Evolutionary conservation across 2,113 vertebrate genomes (phyloP).

Genomic region (Epinephelus cyanopodus): DNA sequence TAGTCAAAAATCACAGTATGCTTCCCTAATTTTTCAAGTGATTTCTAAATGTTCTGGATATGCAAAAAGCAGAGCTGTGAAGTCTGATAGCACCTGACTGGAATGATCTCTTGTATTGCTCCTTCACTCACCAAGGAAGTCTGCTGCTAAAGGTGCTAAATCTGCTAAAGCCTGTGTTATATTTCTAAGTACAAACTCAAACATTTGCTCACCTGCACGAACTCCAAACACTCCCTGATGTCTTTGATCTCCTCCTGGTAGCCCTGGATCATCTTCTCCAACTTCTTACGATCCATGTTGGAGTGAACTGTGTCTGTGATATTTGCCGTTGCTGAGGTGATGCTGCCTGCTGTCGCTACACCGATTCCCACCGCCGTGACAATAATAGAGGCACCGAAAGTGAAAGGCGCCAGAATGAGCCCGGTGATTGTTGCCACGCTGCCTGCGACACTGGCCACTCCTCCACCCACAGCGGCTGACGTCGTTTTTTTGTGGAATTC

Average conservation of each 20-base stretch:
- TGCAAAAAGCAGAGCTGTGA: no score
- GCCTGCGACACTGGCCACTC: constrained; percentile 82
- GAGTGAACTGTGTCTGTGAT: constrained; percentile 84
- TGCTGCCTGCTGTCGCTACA: constrained; percentile 84
- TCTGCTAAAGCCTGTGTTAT: no score
- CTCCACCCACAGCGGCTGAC: constrained; percentile 77
- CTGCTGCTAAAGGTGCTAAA: no score
- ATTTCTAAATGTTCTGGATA: no score
- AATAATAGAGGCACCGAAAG: constrained; percentile 81
- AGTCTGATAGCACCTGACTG: no score
- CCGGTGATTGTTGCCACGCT: constrained; percentile 84
- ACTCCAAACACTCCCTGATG: constrained; percentile 79
- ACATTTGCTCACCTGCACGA: constrained; percentile 76
- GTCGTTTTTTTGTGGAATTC: constrained; percentile 79
- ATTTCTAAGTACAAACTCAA: not conserved
- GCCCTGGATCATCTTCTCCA: constrained; percentile 84
- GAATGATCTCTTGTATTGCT: no score
- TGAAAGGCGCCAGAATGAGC: constrained; percentile 84
- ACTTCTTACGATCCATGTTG: constrained; percentile 82
- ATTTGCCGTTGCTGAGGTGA: constrained; percentile 83
- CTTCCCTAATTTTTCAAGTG: no score
- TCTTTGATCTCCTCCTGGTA: constrained; percentile 80
- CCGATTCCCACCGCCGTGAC: constrained; percentile 84
- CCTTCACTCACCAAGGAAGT: no score
- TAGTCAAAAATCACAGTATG: no score